Base-by-base conservation (phyloP, 2,888 invertebrate genomes). In the Hirudinaria manillensis region DNA sequence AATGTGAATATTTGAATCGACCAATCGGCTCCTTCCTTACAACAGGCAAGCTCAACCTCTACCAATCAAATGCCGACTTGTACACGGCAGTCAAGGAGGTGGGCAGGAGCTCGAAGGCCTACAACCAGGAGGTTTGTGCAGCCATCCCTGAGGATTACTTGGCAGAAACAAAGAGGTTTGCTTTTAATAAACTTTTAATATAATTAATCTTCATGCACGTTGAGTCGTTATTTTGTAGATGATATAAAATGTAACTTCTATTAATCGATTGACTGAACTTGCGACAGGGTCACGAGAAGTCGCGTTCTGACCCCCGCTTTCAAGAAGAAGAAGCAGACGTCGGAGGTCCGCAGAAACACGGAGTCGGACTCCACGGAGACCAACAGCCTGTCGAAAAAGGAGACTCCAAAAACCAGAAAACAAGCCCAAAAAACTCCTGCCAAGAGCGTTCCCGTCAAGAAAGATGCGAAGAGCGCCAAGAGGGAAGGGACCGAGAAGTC, bases 61-160 rank as follows among this genome's bases (percentile, higher is more conserved):
- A 83, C 78, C 70, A 66, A 45, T 81, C 29, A 7, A 19, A 81
- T 29, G 80, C 81, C 72, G 84, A 84, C 77, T 82, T 85, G 81
- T 85, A 84, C 78, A 83, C 83, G 6, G 82, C 81, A 68, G 83
- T 85, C 4, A 85, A 85, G 74, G 81, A 80, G 61, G 78, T 77
- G 76, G 80, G 82, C 36, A 78, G 82, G 19, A 79, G 81, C 29
- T 78, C 36, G 68, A 68, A 34, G 68, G n/a, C 68, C n/a, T 68
- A 29, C 68, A 68, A 36, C n/a, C 68, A 61, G 61, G 68, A 68
- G 36, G 68, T 68, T 24, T 34, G 34, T 34, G 68, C 68, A 1
- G 68, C n/a, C 29, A 68, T 68, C 36, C 68, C 68, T 6, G 68
- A 68, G 68, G 68, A 68, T 16, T 68, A 34, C 36, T 34, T 68